Conservation (phyloP, 2,888 invertebrate genomes). For the Dynastes maya region DNA sequence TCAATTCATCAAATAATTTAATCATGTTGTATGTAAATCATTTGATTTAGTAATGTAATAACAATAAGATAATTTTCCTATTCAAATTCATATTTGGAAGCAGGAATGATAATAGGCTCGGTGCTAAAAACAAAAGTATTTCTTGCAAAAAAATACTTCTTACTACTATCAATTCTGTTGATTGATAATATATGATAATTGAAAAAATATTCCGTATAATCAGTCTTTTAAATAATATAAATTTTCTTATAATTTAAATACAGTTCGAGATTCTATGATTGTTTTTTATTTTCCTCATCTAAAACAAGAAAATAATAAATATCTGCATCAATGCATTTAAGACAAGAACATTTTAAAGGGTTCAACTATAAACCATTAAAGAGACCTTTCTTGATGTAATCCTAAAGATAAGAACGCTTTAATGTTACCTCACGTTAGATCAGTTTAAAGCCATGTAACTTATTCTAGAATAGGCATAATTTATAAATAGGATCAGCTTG, state of each 20-base stretch:
- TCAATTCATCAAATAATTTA: constrained; percentile 2
- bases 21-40: constrained; percentile 11
- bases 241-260: constrained; percentile 28
- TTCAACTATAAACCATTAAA: too few species aligned
- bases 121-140: too few species aligned
- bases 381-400: not conserved
- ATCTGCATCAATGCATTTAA: not conserved
- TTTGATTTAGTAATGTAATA: constrained; percentile 9
- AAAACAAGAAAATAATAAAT: constrained; percentile 1
- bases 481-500: not conserved
- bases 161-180: too few species aligned
- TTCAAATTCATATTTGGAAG: not conserved
- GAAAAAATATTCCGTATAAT: not conserved
- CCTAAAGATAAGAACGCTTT: not conserved
- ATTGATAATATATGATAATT: too few species aligned
- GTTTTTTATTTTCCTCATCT: not conserved
- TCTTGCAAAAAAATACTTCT: too few species aligned
- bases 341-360: too few species aligned
- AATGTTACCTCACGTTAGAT: not conserved
- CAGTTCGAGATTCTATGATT: not conserved
- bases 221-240: constrained; percentile 10
- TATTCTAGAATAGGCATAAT: not conserved
- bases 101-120: not conserved
- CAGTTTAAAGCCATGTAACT: not conserved
- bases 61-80: not conserved